Percentiles rank a stretch among this genome's conserved stretches.
These are phyloP conservation scores for Tyrophagus putrescentiae DNA, from an alignment of 1,140 invertebrate genomes.

Conservation along the genomic window DNA sequence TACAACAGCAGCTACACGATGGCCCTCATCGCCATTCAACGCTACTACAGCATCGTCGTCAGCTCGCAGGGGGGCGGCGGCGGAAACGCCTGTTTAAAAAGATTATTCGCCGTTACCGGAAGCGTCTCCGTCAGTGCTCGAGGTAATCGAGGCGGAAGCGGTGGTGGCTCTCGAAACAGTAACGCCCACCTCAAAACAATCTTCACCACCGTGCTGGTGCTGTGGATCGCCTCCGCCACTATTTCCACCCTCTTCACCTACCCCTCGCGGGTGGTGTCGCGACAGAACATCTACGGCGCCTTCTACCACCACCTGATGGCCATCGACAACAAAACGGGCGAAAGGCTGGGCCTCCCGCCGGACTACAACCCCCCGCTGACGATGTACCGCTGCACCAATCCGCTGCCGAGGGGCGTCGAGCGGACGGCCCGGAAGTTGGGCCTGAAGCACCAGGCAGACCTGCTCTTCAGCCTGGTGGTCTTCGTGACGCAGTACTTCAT, in stretches of 20 bases:
- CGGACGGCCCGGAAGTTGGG: background rate
- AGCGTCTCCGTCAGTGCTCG: too few relatives aligned
- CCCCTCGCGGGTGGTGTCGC: too few relatives aligned
- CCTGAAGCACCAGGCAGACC: background rate
- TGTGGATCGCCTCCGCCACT: too few relatives aligned
- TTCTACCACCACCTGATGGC: too few relatives aligned
- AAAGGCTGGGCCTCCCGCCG: background rate
- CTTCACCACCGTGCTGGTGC: background rate
- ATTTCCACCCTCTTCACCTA: too few relatives aligned
- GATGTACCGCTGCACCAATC: background rate
- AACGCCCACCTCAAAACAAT: background rate
- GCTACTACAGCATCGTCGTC: constrained; percentile 37
- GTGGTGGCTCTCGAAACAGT: background rate
- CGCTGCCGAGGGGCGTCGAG: background rate
- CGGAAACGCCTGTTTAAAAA: too few relatives aligned
- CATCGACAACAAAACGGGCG: too few relatives aligned
- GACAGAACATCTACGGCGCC: too few relatives aligned
- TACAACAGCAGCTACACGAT: constrained; percentile 43
- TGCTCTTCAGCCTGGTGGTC: background rate
- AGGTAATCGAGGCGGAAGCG: too few relatives aligned
- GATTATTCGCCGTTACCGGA: too few relatives aligned
- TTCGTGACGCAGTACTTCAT: background rate
- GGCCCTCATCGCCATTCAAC: constrained; percentile 40
- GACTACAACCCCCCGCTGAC: background rate
- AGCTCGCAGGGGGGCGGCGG: background rate